phyloP scores from a whole-genome alignment of 2,797 vertebrate species.

The Eospalax fontanierii region DNA sequence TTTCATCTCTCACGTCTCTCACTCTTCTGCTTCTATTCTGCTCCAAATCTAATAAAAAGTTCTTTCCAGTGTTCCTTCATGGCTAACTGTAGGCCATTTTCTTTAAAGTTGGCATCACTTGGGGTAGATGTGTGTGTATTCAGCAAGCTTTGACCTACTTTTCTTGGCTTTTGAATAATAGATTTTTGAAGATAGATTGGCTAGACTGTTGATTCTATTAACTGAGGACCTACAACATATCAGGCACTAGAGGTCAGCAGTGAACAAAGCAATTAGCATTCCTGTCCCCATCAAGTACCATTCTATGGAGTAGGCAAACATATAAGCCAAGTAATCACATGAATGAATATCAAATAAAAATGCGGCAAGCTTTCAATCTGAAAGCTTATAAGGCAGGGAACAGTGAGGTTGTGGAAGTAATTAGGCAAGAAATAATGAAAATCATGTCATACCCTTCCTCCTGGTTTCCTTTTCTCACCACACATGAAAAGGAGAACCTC shows the following conservation, averaged over 20 bases:
- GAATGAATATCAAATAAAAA: constrained; percentile 19
- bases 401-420: not conserved
- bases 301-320: not conserved
- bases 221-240: not conserved
- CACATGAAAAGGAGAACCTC: not conserved
- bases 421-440: not conserved
- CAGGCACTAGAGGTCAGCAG: not conserved
- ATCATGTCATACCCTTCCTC: not conserved
- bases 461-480: not conserved
- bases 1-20: not conserved
- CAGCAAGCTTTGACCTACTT: not conserved
- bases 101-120: not conserved
- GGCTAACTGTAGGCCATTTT: not conserved
- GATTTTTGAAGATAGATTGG: constrained; percentile 14
- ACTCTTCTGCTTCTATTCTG: not conserved
- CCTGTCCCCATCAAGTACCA: not conserved
- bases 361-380: not conserved
- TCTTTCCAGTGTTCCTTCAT: not conserved
- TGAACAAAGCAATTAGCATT: not conserved
- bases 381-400: not conserved
- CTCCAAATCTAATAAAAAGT: not conserved
- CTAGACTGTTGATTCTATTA: not conserved
- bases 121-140: not conserved
- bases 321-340: not conserved
- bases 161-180: constrained; percentile 35